Base-by-base conservation (phyloP, 2,113 vertebrate species). In the Rissa tridactyla region DNA sequence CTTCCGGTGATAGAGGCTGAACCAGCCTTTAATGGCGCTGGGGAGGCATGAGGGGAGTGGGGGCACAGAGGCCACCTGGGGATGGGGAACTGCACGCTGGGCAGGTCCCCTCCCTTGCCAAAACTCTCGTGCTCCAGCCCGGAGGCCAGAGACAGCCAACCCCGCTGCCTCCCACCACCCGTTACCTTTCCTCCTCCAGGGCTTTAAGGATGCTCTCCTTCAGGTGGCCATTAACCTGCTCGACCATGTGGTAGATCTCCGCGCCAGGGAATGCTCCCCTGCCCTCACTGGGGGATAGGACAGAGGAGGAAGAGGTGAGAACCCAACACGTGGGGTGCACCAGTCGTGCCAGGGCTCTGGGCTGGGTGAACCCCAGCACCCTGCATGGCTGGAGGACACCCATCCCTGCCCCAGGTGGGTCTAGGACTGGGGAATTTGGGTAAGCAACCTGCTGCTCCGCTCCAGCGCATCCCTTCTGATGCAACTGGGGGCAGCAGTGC, bases 231-330 rank as follows among this genome's bases (percentile, higher is more conserved):
- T 97, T 88, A 11, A 99, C 96, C 62, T 97, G 97, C 60, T 96
- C 93, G 0, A 99, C 97, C 98, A 98, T 97, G 44, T 97, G 96
- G 75, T 98, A 98, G 95, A 98, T 80, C 42, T 99, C 96, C 0
- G 81, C 81, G 0, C 98, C 98, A 0, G 98, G 95, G 91, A 98
- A 99, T 0, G 44, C 49, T 15, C 97, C 98, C 11, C 73, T 96
- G 38, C 98, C 98, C 29, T 98, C 97, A 1, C 98, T 98, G 88
- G 32, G 72, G 46, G 70, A 44, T 38, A 26, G 36, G 34, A 42
- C 42, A 42, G 62, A 47, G 10, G 38, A 38, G 16, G 13, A 25
- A 54, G 52, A 65, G 12, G 14, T 49, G 47, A 91, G 73, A 44
- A 13, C 19, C 30, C 61, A 40, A 18, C 44, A 38, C 0, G 0